Base-by-base conservation (phyloP, 2,113 vertebrate genomes). In the Onychostoma macrolepis region DNA sequence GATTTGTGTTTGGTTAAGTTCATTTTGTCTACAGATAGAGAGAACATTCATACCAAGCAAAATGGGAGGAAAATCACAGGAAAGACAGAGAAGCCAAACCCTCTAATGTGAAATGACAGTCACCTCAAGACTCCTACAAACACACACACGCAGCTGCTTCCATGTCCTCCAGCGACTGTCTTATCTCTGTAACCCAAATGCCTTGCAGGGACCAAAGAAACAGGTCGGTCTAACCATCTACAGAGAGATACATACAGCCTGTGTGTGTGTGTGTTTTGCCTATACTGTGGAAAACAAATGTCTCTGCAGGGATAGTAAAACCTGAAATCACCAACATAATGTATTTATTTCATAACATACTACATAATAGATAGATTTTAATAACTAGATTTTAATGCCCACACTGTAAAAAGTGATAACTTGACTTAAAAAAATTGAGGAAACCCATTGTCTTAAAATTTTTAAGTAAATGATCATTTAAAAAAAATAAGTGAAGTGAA, bases 161-260 rank as follows among this genome's bases (percentile, higher is more conserved):
- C 48, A 81, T 61, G 87, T 91, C 83, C 90, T 90, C 88, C 85
- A 89, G 87, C 84, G 86, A 45, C 28, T 41, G 87, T 90, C 84
- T 93, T 87, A 89, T 87, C 83, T 88, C 85, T 90, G 74, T 50
- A 85, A 90, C 88, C 89, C 61, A 91, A 84, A 91, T 89, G 69
- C 83, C 88, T 90, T 85, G 71, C 78, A 91, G 90, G 74, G 80
- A 90, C 85, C 74, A 85, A 69, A 90, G 85, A 89, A 78, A 86
- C 76, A 72, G 90, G 86, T 53, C 48, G 7, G 4, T 56, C 48
- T 56, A 24, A 76, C 24, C 4, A 11, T 41, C 69, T 24, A 33
- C 28, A 69, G 65, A 33, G 65, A 19, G 15, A 33, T 30, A 17
- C 28, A 67, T 15, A 72, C 9, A n/a, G 21, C 36, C 10, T n/a